Conservation (phyloP, 2,888 invertebrate species). For the Agrochola macilenta region DNA sequence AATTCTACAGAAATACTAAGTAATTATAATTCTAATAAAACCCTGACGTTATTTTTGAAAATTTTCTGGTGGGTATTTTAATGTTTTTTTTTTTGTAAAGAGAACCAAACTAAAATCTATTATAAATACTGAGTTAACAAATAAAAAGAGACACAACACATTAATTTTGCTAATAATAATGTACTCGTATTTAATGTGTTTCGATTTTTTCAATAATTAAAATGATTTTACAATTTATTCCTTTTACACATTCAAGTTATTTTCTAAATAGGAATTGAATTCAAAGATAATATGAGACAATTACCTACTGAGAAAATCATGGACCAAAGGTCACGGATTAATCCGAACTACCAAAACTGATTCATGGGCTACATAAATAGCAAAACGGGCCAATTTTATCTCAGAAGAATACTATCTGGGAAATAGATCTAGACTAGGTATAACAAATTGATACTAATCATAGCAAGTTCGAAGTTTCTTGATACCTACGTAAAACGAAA, state of each 20-base stretch:
- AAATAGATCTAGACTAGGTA: conserved; percentile 25
- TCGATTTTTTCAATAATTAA: not conserved
- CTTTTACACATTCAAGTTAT: not conserved
- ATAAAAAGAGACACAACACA: not conserved
- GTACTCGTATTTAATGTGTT: not conserved
- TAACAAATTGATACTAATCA: conserved; percentile 39
- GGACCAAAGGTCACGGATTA: not conserved
- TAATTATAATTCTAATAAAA: conserved; percentile 7
- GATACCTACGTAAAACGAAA: conserved; percentile 21
- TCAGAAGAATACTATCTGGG: conserved; percentile 18
- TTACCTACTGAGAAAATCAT: not conserved
- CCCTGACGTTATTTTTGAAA: not conserved
- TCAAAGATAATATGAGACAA: not conserved
- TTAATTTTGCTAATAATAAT: conserved; percentile 13
- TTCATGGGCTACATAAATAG: conserved; percentile 11
- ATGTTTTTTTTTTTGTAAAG: not conserved
- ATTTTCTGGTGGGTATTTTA: not conserved
- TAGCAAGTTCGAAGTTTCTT: conserved; percentile 5
- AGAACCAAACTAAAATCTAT: not conserved
- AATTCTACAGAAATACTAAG: conserved; percentile 28
- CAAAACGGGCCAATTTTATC: conserved; percentile 26
- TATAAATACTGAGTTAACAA: conserved; percentile 11
- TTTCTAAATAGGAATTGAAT: not conserved
- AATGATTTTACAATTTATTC: not conserved
- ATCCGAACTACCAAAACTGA: conserved; percentile 18